Base-by-base conservation (phyloP, 2,113 vertebrate species). In the Nansenia antarctica region DNA sequence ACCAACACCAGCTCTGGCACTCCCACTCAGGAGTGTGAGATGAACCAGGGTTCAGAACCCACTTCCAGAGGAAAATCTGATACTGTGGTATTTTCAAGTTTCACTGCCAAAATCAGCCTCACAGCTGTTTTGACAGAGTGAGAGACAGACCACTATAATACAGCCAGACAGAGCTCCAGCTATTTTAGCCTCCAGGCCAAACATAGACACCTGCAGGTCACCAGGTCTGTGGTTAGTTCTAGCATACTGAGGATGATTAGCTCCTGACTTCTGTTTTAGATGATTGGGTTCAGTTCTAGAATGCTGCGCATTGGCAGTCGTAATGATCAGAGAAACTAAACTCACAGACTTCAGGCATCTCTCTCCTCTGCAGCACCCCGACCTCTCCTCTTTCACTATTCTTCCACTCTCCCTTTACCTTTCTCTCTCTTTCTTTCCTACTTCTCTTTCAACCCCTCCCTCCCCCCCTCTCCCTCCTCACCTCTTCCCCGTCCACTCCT, bases 101-200 rank as follows among this genome's bases (percentile, higher is more conserved):
- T 72, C 66, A 6, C 55, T 83, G 83, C 76, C 78, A 79, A 82
- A 84, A 80, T 67, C 69, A 85, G 76, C 59, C 62, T 67, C 72
- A 64, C 65, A 29, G 12, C 67, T 74, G 66, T 73, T n/a, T n/a
- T n/a, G 61, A 67, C 65, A 31, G 39, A 3, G 29, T 69, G 27
- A 20, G 55, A 2, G 37, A 9, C 54, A 12, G 27, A 7, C 26
- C 24, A 11, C 9, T 57, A 18, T 57, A 35, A 52, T 59, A 53
- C 62, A 64, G 69, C 78, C 71, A 77, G 66, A 69, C 24, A 57
- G 52, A 49, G 45, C 60, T 42, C 62, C 4, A 1, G n/a, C 35
- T 55, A 65, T 69, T 78, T 53, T 49, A 72, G 67, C 82, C 78
- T 70, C 32, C 59, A 67, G 78, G 76, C 66, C 61, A 24, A 49